These are phyloP conservation scores for Numenius phaeopus DNA, from an alignment of 2,797 vertebrate species.

Conservation along the genomic window DNA sequence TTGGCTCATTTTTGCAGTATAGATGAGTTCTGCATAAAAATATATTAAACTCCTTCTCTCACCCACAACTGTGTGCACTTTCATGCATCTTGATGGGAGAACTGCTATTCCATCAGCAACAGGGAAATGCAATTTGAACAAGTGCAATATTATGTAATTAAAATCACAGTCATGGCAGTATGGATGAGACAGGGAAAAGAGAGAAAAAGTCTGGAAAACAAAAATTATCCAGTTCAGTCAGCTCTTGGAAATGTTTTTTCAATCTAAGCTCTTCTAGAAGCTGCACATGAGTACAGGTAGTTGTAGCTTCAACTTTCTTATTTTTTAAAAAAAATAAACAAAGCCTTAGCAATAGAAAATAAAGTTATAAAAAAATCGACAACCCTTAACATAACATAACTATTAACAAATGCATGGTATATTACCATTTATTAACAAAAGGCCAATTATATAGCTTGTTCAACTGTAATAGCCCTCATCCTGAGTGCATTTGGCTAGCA, in stretches of 20 bases:
- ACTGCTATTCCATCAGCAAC: conserved; percentile 1
- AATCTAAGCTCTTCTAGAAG: background rate
- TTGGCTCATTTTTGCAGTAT: conserved; percentile 52
- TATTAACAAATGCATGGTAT: background rate
- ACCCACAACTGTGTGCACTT: background rate
- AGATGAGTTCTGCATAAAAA: conserved; percentile 60
- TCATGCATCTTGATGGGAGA: conserved; percentile 19
- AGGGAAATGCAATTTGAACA: conserved; percentile 12
- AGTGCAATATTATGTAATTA: conserved; percentile 22
- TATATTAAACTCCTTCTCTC: conserved; percentile 44
- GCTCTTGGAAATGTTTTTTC: conserved; percentile 15
- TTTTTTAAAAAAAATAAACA: background rate
- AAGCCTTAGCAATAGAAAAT: background rate
- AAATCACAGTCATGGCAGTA: background rate
- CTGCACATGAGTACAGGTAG: background rate
- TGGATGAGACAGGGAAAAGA: background rate
- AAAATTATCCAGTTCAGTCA: background rate
- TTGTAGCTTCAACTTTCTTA: background rate
- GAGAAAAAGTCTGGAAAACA: conserved; percentile 10
- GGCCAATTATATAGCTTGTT: background rate
- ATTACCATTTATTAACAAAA: background rate
- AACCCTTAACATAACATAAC: background rate
- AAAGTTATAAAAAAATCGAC: background rate
- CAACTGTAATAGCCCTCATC: background rate
- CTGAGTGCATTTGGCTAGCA: background rate